Percentiles rank a stretch among this genome's conserved stretches.
These are phyloP conservation scores for Lithophane socia DNA, from an alignment of 2,888 invertebrate genomes.

Conservation along the genomic window DNA sequence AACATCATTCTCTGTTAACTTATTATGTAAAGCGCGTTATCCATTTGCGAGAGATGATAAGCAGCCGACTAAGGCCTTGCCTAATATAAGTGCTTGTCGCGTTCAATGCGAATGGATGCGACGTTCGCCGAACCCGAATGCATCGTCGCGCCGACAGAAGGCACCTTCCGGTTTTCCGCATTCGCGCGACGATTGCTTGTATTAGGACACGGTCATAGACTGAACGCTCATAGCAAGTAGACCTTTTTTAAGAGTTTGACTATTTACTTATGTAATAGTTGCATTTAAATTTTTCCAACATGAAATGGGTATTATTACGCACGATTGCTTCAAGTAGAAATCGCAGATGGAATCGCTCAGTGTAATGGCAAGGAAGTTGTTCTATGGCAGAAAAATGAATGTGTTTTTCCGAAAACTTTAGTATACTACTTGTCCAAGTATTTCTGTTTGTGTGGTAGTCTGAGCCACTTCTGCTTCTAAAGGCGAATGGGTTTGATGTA, in stretches of 20 bases:
- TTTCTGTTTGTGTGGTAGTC: constrained; percentile 3
- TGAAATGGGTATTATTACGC: not conserved
- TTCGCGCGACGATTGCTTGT: not conserved
- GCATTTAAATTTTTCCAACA: not conserved
- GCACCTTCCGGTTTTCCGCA: not conserved
- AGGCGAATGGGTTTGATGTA: not conserved
- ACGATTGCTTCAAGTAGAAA: constrained; percentile 1
- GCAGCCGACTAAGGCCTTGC: not conserved
- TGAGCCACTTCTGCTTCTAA: constrained; percentile 23
- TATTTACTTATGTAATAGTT: not conserved
- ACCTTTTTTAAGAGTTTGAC: not conserved
- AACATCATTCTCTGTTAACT: not conserved
- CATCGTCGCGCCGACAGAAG: not conserved
- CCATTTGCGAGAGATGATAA: constrained; percentile 3
- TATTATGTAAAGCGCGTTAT: not conserved
- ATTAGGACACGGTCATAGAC: constrained; percentile 2
- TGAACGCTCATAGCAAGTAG: not conserved
- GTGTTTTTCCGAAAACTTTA: not conserved
- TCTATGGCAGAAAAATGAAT: constrained; percentile 30
- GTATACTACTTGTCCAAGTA: constrained; percentile 13
- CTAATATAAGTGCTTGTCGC: not conserved
- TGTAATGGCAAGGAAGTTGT: constrained; percentile 13
- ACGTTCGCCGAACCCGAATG: not conserved
- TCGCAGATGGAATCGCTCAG: not conserved
- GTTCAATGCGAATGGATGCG: not conserved